A percentile compares a stretch with the other conserved stretches of the same genome.
Conservation (phyloP, 2,797 vertebrate genomes). For the Sardinella longiceps region DNA sequence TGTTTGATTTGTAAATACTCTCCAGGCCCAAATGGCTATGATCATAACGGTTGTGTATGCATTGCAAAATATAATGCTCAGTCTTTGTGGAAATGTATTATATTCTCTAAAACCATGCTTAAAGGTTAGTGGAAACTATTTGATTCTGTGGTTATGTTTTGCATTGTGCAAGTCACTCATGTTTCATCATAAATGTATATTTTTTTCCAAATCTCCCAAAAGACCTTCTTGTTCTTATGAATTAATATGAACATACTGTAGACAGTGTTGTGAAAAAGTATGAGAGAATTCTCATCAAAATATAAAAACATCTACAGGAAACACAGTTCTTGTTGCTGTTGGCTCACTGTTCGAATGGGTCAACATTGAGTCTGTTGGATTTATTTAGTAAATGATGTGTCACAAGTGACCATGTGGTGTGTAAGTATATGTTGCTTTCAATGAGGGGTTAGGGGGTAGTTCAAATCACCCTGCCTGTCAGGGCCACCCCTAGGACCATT, state of each 20-base stretch:
- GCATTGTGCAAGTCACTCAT: background rate
- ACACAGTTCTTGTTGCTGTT: background rate
- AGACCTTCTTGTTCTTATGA: background rate
- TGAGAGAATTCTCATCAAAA: background rate
- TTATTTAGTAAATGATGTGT: background rate
- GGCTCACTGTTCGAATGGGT: background rate
- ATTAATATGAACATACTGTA: background rate
- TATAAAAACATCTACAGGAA: background rate
- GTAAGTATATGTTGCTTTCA: background rate
- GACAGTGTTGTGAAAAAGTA: background rate
- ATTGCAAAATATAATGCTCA: background rate
- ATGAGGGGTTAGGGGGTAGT: background rate
- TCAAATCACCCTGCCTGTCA: background rate
- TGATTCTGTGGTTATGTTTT: background rate
- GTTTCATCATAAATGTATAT: background rate
- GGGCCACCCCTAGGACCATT: background rate
- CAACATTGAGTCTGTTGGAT: background rate
- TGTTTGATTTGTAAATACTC: slow-evolving; percentile 19
- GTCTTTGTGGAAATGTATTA: background rate
- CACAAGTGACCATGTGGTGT: background rate
- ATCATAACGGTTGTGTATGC: background rate
- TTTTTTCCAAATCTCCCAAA: too few species aligned
- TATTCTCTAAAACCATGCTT: background rate
- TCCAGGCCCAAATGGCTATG: background rate
- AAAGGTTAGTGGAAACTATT: background rate